These are phyloP conservation scores for Periplaneta americana DNA, from an alignment of 1,140 invertebrate species.

Conservation along the genomic window DNA sequence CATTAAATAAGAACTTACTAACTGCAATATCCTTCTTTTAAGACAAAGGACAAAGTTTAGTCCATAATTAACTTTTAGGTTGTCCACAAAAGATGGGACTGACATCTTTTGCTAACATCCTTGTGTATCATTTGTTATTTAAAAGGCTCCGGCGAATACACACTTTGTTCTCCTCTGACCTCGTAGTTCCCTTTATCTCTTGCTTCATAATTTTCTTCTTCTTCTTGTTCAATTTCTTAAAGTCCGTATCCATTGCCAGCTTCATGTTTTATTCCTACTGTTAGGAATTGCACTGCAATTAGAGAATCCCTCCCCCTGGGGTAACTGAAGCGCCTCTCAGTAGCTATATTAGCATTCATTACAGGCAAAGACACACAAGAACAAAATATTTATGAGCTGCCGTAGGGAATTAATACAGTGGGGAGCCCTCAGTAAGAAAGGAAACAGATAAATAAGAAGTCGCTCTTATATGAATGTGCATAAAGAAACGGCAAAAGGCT, in stretches of 20 bases:
- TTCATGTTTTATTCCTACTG: background rate
- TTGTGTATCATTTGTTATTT: background rate
- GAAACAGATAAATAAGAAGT: background rate
- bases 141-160: background rate
- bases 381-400: background rate
- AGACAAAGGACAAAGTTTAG: too few relatives aligned
- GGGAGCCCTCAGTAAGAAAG: background rate
- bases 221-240: background rate
- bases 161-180: background rate
- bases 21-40: too few relatives aligned
- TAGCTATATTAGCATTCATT: background rate
- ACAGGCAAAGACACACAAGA: background rate
- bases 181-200: too few relatives aligned
- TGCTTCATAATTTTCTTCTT: background rate
- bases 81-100: too few relatives aligned
- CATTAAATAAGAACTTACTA: too few relatives aligned
- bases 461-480: background rate
- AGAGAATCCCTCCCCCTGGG: background rate
- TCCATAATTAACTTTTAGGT: too few relatives aligned
- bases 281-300: background rate
- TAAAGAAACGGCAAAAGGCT: too few relatives aligned
- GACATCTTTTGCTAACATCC: too few relatives aligned
- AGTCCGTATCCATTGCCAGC: background rate
- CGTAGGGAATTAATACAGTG: background rate
- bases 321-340: background rate